Evolutionary conservation across 2,888 invertebrate genomes (phyloP), one percentile per base, ranked within the genome.

Genomic region (Ormyrus rosae): DNA sequence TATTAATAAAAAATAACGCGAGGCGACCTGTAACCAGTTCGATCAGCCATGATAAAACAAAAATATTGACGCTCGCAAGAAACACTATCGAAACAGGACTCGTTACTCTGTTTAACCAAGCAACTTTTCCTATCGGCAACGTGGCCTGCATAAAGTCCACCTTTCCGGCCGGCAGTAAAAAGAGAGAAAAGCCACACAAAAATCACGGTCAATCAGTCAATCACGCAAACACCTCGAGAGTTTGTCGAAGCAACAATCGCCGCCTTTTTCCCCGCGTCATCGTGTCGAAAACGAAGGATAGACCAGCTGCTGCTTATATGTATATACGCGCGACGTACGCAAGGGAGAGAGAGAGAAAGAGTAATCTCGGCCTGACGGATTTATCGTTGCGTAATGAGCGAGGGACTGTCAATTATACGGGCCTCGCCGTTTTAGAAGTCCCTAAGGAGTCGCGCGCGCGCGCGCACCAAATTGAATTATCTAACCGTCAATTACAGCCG

Each of bases 181-280:
- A 34, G 34, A 34, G 34, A 34, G 53, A 34, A 68, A 55, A 34
- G 53, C 5, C 5, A 6, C n/a, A 10, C 11, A 61, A 53, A 65
- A 80, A 65, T 67, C 61, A 48, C 56, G 60, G 61, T 4, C 71
- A 76, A 75, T 80, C 74, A 70, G 61, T 71, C 70, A 67, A 67
- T 71, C 60, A 67, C 64, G 50, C 9, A 46, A 70, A 51, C 53
- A 58, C 50, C 48, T 53, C 55, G 50, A 53, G 71, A 34, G 55
- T 60, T 76, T 63, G 64, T 64, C 19, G 55, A 76, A 55, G 71
- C 53, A 80, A 76, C 61, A 71, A 51, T 60, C 74, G n/a, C 46
- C 46, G 46, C 11, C 34, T n/a, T 51, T 63, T n/a, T 34, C 48
- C n/a, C 13, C 11, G 55, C 34, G 64, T 73, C 64, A 64, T 73